Evolutionary conservation across 2,797 vertebrate species (phyloP).

Genomic region (Schizothorax lantsangensis): DNA sequence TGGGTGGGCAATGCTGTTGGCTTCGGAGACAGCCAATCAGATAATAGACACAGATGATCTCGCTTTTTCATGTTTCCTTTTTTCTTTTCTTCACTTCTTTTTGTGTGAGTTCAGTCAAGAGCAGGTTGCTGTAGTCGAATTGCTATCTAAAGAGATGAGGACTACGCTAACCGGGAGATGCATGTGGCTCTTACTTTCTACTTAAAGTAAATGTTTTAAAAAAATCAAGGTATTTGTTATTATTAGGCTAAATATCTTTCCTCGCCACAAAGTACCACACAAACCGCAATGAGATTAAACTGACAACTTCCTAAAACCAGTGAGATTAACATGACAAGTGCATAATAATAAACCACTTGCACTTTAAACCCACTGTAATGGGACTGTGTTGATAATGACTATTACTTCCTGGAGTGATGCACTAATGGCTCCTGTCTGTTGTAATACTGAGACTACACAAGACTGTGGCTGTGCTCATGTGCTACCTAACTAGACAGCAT

Average conservation of each 20-base stretch:
- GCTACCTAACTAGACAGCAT: background rate
- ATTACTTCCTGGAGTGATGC: conserved; percentile 34
- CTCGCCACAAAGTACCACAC: background rate
- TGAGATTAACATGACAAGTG: conserved; percentile 11
- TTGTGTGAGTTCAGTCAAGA: conserved; percentile 1
- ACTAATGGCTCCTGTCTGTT: background rate
- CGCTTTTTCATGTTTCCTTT: conserved; percentile 33
- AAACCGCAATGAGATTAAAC: background rate
- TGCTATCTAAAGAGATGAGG: conserved; percentile 5
- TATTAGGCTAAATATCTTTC: background rate
- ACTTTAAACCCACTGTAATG: conserved; percentile 25
- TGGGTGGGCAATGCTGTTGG: conserved; percentile 72
- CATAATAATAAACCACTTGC: background rate
- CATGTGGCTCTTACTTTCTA: background rate
- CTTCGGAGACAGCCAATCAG: conserved; percentile 69
- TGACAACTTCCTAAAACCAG: background rate
- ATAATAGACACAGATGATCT: conserved; percentile 45
- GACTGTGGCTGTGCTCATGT: background rate
- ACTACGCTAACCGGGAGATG: background rate
- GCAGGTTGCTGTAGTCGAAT: conserved; percentile 6
- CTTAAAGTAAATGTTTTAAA: background rate
- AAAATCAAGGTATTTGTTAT: conserved; percentile 15
- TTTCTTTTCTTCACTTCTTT: background rate
- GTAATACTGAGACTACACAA: conserved; percentile 20
- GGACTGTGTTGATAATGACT: background rate